Evolutionary conservation across 1,140 invertebrate genomes (phyloP), one percentile per base, ranked within the genome.

Genomic region (Phymastichus coffea): DNA sequence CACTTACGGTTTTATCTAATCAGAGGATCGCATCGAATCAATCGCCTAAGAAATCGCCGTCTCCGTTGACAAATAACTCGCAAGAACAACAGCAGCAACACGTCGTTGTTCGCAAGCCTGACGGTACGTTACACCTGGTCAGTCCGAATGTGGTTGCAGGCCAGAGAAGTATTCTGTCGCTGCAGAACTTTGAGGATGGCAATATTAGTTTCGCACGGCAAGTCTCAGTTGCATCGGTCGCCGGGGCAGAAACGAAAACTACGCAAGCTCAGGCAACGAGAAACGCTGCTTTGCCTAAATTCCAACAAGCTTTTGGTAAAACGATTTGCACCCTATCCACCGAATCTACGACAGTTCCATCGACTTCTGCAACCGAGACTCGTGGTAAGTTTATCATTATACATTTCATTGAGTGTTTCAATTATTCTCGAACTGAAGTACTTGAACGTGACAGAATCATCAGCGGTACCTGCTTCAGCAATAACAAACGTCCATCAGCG

Each of bases 221-320:
- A 17, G 43, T 66, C 6, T 64, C 63, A 22, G 61, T 54, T 40
- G 64, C 51, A 20, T 57, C 38, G 20, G 69, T 54, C 37, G 63
- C 38, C 9, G 56, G 17, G 41, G 59, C 46, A 10, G 46, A 60
- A 9, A 55, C 55, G 1, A 54, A 52, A 12, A 22, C 38, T 35
- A 46, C 23, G 1, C 52, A 38, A n/a, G 10, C 22, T 23, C 56
- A 26, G 8, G 41, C 6, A 23, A 30, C 2, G 66, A 78, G 82
- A 72, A 71, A 84, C 74, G 68, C 83, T 64, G 64, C 79, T 47
- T 72, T 91, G 58, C 89, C 89, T 3, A 90, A 90, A 73, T 91
- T 91, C 72, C 88, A 90, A 67, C 88, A 90, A 73, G 89, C 87
- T 3, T 91, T 91, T 70, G 87, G 88, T 6, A 89, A 89, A 74